Conservation (phyloP, 1,140 invertebrate species). For the Camponotus vicinus region DNA sequence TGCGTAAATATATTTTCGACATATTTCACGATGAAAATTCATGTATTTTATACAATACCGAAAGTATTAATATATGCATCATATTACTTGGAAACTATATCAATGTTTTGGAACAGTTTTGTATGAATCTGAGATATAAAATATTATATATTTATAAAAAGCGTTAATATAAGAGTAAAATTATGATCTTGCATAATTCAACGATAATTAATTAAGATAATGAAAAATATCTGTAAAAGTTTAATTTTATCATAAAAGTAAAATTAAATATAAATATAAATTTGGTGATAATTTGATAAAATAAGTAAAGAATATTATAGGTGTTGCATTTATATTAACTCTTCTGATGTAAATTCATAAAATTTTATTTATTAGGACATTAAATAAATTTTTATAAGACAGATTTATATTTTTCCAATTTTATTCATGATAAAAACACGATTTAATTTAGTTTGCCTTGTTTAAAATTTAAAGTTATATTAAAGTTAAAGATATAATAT, state of each 20-base stretch:
- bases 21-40: conserved; percentile 24
- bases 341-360: neutral
- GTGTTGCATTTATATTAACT: neutral
- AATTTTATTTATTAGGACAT: conserved; percentile 26
- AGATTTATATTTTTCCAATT: conserved; percentile 16
- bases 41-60: neutral
- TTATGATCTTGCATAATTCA: neutral
- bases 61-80: conserved; percentile 19
- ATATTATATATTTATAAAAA: conserved; percentile 2
- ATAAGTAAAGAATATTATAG: neutral
- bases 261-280: conserved; percentile 3
- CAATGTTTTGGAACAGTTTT: conserved; percentile 18
- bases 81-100: conserved; percentile 38
- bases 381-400: conserved; percentile 15
- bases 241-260: neutral
- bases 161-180: neutral
- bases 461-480: neutral
- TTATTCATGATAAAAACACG: conserved; percentile 10
- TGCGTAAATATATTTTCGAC: neutral
- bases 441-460: conserved; percentile 25
- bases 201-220: neutral
- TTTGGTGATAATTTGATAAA: neutral
- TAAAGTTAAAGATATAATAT: conserved; percentile 41
- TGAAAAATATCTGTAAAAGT: neutral
- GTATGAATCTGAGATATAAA: neutral